These are phyloP conservation scores for Solenodon paradoxus DNA, from an alignment of 2,113 vertebrate genomes.

Conservation along the genomic window DNA sequence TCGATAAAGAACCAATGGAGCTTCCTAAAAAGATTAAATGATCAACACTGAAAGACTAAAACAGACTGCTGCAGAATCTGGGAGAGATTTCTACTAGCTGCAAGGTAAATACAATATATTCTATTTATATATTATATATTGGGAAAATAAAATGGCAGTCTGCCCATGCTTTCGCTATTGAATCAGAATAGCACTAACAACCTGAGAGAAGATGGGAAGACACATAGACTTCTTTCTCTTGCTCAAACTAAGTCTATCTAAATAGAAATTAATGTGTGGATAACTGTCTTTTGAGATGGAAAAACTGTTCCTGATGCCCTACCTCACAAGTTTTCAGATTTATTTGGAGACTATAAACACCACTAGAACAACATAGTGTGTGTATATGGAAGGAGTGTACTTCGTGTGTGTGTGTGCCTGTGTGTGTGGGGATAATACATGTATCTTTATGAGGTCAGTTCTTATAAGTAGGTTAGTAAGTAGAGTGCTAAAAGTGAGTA, in stretches of 20 bases:
- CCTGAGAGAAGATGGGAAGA: background rate
- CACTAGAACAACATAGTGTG: background rate
- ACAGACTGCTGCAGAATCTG: background rate
- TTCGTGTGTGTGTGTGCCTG: background rate
- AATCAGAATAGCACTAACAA: background rate
- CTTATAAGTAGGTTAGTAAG: background rate
- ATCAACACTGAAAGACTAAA: background rate
- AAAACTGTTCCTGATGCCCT: background rate
- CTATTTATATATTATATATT: too few species aligned
- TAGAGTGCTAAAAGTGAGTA: background rate
- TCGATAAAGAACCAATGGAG: background rate
- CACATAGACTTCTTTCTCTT: background rate
- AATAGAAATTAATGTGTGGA: background rate
- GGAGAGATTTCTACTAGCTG: background rate
- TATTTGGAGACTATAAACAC: background rate
- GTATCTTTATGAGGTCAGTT: background rate
- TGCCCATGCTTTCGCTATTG: background rate
- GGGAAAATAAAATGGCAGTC: background rate
- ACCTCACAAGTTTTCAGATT: background rate
- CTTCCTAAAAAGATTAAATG: background rate
- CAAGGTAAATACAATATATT: background rate
- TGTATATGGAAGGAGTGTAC: background rate
- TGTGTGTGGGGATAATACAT: background rate
- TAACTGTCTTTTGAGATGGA: background rate
- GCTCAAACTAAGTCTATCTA: background rate